Evolutionary conservation across 1,140 invertebrate genomes (phyloP).

Genomic region (Sesamia nonagrioides): DNA sequence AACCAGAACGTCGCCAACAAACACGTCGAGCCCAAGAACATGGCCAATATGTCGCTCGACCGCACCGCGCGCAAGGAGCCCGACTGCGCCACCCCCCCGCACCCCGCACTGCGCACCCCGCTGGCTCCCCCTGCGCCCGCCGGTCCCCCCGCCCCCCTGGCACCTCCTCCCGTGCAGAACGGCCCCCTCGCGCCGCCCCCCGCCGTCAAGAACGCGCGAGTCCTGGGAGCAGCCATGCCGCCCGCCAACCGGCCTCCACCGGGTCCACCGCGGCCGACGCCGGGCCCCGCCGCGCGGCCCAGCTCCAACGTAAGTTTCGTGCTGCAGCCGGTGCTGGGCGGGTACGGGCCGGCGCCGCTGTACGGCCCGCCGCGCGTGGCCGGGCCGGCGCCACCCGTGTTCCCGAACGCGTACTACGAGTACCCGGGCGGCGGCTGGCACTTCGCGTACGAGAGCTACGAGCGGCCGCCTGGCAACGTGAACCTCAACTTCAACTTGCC

Average conservation of each 20-base stretch:
- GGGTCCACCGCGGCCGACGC: not conserved
- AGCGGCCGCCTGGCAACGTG: slow-evolving; percentile 74
- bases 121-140: slow-evolving; percentile 36
- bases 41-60: slow-evolving; percentile 36
- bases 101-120: slow-evolving; percentile 28
- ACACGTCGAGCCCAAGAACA: slow-evolving; percentile 55
- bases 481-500: slow-evolving; percentile 83
- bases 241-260: not conserved
- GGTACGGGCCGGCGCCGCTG: slow-evolving; percentile 62
- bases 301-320: slow-evolving; percentile 86
- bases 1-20: slow-evolving; percentile 64
- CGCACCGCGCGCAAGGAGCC: slow-evolving; percentile 50
- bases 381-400: slow-evolving; percentile 64
- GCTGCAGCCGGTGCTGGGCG: slow-evolving; percentile 73
- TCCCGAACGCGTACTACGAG: slow-evolving; percentile 78
- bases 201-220: not conserved
- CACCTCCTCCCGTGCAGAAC: slow-evolving; percentile 31
- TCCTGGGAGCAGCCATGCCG: not conserved
- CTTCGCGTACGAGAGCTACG: slow-evolving; percentile 78
- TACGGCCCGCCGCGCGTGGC: slow-evolving; percentile 68
- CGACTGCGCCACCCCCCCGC: slow-evolving; percentile 1
- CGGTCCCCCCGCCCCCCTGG: slow-evolving; percentile 43
- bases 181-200: slow-evolving; percentile 9
- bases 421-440: slow-evolving; percentile 76
- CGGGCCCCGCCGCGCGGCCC: slow-evolving; percentile 51